Base-by-base conservation (phyloP, 1,140 invertebrate genomes). In the Proctacanthus coquilletti region DNA sequence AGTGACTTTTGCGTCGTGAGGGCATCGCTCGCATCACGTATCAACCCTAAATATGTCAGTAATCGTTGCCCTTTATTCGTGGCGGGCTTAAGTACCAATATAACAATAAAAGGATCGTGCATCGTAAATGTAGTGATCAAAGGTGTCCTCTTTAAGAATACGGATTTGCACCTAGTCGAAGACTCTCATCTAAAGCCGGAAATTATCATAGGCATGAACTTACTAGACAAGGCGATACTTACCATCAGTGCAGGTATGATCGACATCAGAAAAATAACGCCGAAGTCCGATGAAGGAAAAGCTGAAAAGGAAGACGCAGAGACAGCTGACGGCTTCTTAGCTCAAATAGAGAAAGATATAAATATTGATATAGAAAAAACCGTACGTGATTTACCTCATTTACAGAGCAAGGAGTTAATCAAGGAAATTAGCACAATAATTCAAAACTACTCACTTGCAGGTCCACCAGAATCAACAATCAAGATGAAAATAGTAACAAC, bases 401-500 rank as follows among this genome's bases (percentile, higher is more conserved):
- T n/a, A n/a, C n/a, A n/a, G n/a, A n/a, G n/a, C n/a, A n/a, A n/a
- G n/a, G n/a, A n/a, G n/a, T n/a, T n/a, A n/a, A n/a, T n/a, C n/a
- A n/a, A n/a, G n/a, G n/a, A n/a, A 18, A 15, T 31, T 23, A 17
- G 17, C 19, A 18, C 21, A 36, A 17, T 37, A 18, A 18, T 32
- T 23, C 27, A 42, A 38, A 39, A 39, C 21, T 42, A 42, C 23
- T 8, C 21, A 15, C 39, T 30, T 2, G 5, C 2, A 4, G 5
- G 10, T n/a, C 23, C 32, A 3, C 31, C 39, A 13, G 14, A 34
- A 27, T 21, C 34, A 8, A 18, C 19, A 6, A 36, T 42, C 4
- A 10, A 42, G 21, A 18, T 45, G 32, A 44, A 42, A 34, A 44
- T 48, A 13, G 21, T 42, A 4, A 25, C 43, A 31, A 46, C 35